Base-by-base conservation (phyloP, 2,888 invertebrate species). In the Nemotelus nigrinus region DNA sequence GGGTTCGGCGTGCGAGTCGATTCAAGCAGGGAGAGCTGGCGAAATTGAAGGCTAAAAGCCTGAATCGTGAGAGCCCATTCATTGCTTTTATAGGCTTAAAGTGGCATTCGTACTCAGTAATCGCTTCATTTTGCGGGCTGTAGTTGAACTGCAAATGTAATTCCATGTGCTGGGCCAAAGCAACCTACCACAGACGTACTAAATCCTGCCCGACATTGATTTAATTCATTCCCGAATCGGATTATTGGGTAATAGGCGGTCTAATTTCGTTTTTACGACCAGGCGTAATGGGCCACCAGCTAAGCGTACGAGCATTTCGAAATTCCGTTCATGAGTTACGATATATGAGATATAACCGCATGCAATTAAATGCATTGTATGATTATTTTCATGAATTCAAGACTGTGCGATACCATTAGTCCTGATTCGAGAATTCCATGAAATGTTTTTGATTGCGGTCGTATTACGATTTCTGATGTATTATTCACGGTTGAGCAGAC, bases 241-340 rank as follows among this genome's bases (percentile, higher is more conserved):
- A 72, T 72, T 72, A 72, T 58, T 44, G 72, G 72, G 47, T 58
- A 72, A 72, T 72, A 39, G 58, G 48, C 58, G 47, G 5, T 60
- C 72, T 72, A 72, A 72, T 72, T 72, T 60, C 39, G 58, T 60
- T 72, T 72, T 72, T 72, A 72, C 60, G 72, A 47, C 44, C 6
- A 3, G 47, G 3, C 47, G 60, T 60, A 72, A 72, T 72, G 72
- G 47, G 47, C 72, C 60, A 39, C 3, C 50, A 39, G 5, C 41
- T 50, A 6, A 44, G 50, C 65, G 4, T 45, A 47, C 41, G 65
- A 25, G 25, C 25, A 25, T 25, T 25, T 25, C 25, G 44, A 65
- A 65, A 10, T 65, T 39, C 39, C 44, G 68, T 68, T 41, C 50
- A 48, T 68, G n/a, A 53, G 6, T 43, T 39, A 50, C 4, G 44